Evolutionary conservation across 2,113 vertebrate species (phyloP), one percentile per base, ranked within the genome.

Genomic region (Pseudopodoces humilis): DNA sequence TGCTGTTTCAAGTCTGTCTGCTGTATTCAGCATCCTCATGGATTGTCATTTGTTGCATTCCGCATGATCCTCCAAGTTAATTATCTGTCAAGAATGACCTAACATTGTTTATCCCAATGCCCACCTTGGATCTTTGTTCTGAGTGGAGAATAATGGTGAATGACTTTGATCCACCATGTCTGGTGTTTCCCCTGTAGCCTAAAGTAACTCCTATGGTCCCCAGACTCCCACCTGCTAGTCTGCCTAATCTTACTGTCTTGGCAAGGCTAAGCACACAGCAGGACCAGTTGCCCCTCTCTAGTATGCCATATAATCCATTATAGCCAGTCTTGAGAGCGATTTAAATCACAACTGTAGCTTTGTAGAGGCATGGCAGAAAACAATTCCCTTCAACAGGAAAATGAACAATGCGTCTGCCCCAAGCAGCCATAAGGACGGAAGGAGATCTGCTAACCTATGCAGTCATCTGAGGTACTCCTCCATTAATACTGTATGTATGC

Each of bases 181-280:
- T 86, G 37, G 18, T 43, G 46, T 80, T 76, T 63, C 49, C 71
- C 52, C 22, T 41, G 24, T 44, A 88, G 84, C 68, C 80, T 78
- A 37, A 72, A 86, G 65, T 35, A 94, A 88, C 69, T 83, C 67
- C 35, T 41, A 55, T 83, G 68, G 31, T 75, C 17, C 63, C 68
- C 76, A 95, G 93, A 86, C 87, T 97, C 72, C 82, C 84, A 94
- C 84, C 84, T 83, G 91, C 76, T 70, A 70, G 35, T 17, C 88
- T 4, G 37, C 58, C 64, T 94, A 86, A 95, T 94, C 92, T 86
- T 33, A 76, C 62, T 30, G 35, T 77, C 76, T 69, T 87, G 80
- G 76, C 80, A 93, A 93, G 72, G 37, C 50, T 22, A 74, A 74
- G 37, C 46, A 56, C 69, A 80, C 65, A 50, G 75, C 52, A 87